Conservation (phyloP, 1,140 invertebrate species). For the Orussus abietinus region DNA sequence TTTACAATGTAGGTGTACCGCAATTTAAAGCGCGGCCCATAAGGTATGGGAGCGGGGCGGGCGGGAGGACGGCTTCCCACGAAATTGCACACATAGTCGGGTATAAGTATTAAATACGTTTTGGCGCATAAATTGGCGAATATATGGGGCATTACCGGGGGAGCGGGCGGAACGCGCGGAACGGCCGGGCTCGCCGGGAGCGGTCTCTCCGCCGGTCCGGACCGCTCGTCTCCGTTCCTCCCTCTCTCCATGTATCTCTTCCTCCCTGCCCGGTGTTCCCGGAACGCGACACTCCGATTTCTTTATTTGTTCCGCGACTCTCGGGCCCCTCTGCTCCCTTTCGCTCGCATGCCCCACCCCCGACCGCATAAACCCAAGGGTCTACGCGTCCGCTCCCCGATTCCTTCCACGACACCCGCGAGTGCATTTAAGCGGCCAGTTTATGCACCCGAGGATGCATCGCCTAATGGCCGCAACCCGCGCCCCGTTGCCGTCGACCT, state of each 20-base stretch:
- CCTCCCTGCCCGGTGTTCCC: conserved; percentile 25
- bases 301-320: conserved; percentile 26
- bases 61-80: neutral
- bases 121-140: conserved; percentile 47
- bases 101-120: conserved; percentile 45
- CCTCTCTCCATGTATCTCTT: no score
- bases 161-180: no score
- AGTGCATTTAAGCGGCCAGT: conserved; percentile 30
- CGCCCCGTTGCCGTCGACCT: conserved; percentile 37
- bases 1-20: conserved; percentile 46
- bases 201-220: no score
- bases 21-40: conserved; percentile 44
- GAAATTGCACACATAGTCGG: conserved; percentile 24
- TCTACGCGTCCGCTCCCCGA: conserved; percentile 27
- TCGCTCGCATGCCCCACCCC: neutral
- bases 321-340: conserved; percentile 13
- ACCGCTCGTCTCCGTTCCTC: no score
- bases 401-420: neutral
- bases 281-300: conserved; percentile 19
- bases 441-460: conserved; percentile 25
- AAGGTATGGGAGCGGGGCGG: conserved; percentile 31
- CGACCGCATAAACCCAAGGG: conserved; percentile 25
- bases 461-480: conserved; percentile 12
- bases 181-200: no score
- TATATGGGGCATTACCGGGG: conserved; percentile 47